Evolutionary conservation across 2,797 vertebrate species (phyloP).

Genomic region (Girardinus metallicus): DNA sequence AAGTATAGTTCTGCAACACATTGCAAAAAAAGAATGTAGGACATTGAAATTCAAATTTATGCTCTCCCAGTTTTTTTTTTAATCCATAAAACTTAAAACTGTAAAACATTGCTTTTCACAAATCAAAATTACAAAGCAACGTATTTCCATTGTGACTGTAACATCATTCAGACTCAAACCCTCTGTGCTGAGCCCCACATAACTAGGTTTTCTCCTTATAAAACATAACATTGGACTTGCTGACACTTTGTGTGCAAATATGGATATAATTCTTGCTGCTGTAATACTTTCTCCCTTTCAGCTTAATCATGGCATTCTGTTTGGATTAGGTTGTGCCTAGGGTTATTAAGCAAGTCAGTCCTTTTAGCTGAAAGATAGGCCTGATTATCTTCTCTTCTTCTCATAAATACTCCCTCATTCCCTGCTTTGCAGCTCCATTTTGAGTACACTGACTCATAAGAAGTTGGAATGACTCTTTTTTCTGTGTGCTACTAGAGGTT

Average conservation of each 20-base stretch:
- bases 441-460: slow-evolving; percentile 18
- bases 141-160: neutral
- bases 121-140: neutral
- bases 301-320: slow-evolving; percentile 61
- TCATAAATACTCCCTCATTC: slow-evolving; percentile 64
- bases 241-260: slow-evolving; percentile 44
- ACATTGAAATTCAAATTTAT: neutral
- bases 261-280: slow-evolving; percentile 48
- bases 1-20: neutral
- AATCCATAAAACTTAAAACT: neutral
- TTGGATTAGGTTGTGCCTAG: slow-evolving; percentile 26
- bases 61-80: neutral
- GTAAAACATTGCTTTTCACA: neutral
- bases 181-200: slow-evolving; percentile 11
- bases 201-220: neutral
- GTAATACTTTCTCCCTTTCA: slow-evolving; percentile 31
- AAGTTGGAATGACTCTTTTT: slow-evolving; percentile 18
- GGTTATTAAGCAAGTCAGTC: slow-evolving; percentile 44
- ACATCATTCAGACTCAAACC: neutral
- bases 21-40: neutral
- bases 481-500: slow-evolving; percentile 16
- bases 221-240: slow-evolving; percentile 3
- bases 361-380: slow-evolving; percentile 64
- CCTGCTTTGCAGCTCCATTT: slow-evolving; percentile 47
- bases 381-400: slow-evolving; percentile 53